Base-by-base conservation (phyloP, 1,140 invertebrate species). In the Oryzaephilus surinamensis region DNA sequence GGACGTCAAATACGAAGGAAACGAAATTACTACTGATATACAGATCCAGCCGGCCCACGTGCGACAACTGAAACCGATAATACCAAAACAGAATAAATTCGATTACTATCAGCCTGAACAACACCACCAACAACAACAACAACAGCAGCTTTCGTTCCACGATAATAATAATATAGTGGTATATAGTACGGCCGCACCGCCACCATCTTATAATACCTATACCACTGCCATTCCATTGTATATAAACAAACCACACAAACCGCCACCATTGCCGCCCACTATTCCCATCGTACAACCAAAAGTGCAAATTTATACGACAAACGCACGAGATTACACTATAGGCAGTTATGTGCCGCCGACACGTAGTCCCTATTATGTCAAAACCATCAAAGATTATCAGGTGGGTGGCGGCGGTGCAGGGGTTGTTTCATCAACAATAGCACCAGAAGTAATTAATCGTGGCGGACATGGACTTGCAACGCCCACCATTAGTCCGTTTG, bases 1-100 rank as follows among this genome's bases (percentile, higher is more conserved):
- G 36, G 79, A 79, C 45, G 76, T 82, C 3, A 72, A 75, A 45
- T 85, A 42, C 50, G 31, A 46, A 45, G 24, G 23, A 24, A 20
- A 4, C 19, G 19, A 20, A 20, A 20, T 20, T 8, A 20, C 11
- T 24, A 24, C 23, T 1, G 1, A n/a, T n/a, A n/a, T 10, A 20
- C 4, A 5, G 23, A 24, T 7, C 23, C 34, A 29, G 31, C 13
- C 4, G 32, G 37, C 6, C 31, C 28, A 11, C 29, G 23, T 13
- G 19, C 23, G 12, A 24, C 34, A 8, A 37, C 43, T 19, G 43
- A 45, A 11, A 40, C 40, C 32, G 32, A 35, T 35, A 32, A 41
- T 29, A 17, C 20, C 8, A 11, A n/a, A n/a, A n/a, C n/a, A 24
- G 23, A 10, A 24, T 24, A 24, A 8, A 24, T 8, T 24, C 3